Conservation (phyloP, 2,113 vertebrate genomes). For the Alectura lathami region DNA sequence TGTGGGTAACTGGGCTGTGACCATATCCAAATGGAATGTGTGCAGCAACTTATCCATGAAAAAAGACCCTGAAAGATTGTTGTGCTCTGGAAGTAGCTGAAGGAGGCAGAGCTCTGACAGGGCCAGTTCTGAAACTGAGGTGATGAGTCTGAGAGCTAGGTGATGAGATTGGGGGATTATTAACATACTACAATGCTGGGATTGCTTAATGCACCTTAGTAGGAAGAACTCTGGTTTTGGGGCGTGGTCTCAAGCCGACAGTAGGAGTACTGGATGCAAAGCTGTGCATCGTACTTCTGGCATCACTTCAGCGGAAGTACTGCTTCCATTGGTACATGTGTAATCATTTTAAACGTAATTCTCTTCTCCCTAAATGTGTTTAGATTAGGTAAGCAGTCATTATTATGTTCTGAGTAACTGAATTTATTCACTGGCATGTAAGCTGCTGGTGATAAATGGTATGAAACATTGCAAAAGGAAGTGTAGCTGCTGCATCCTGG, state of each 20-base stretch:
- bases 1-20: not conserved
- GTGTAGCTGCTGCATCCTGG: not conserved
- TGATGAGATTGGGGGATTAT: not conserved
- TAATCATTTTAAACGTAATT: not conserved
- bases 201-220: not conserved
- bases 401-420: not conserved
- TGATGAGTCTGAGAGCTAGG: not conserved
- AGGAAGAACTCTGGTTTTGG: not conserved
- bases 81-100: not conserved
- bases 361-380: not conserved
- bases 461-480: not conserved
- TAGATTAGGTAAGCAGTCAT: not conserved
- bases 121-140: not conserved
- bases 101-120: not conserved
- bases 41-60: not conserved
- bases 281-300: not conserved
- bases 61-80: not conserved
- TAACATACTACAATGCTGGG: too few relatives aligned
- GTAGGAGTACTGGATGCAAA: not conserved
- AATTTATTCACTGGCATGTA: not conserved
- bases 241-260: not conserved
- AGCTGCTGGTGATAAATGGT: not conserved
- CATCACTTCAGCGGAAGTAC: not conserved
- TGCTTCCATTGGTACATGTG: not conserved
- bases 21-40: not conserved